phyloP scores from a whole-genome alignment of 2,113 vertebrate species.

The Macaca fascicularis region DNA sequence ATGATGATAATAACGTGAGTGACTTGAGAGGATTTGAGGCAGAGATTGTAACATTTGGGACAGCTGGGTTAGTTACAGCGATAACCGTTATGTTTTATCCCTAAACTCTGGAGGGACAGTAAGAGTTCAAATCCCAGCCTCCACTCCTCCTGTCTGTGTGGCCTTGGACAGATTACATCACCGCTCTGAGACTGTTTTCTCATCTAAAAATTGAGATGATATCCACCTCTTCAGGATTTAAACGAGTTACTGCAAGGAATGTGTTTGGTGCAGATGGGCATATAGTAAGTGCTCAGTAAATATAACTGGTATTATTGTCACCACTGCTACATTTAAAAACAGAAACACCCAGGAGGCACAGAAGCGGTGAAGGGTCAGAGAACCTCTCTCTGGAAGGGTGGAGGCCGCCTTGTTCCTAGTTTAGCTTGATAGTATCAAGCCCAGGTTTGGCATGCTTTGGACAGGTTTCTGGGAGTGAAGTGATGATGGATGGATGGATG shows the following conservation, averaged over 20 bases:
- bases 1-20: not conserved
- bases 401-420: not conserved
- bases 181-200: not conserved
- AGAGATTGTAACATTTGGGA: rapidly evolving
- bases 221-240: not conserved
- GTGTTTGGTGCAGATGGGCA: rapidly evolving
- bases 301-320: rapidly evolving
- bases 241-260: not conserved
- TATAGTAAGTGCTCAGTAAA: not conserved
- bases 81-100: rapidly evolving
- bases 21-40: not conserved
- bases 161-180: not conserved
- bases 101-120: not conserved
- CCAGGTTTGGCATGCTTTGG: not conserved
- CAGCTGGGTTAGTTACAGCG: not conserved
- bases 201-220: not conserved
- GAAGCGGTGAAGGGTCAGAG: not conserved
- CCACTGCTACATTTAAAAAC: rapidly evolving
- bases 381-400: not conserved
- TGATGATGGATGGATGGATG: not conserved
- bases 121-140: too few relatives aligned
- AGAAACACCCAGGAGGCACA: not conserved
- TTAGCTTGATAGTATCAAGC: not conserved
- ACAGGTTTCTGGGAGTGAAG: not conserved
- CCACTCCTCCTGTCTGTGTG: not conserved